These are phyloP conservation scores for Spialia ferax DNA, from an alignment of 2,888 invertebrate species.

Conservation along the genomic window DNA sequence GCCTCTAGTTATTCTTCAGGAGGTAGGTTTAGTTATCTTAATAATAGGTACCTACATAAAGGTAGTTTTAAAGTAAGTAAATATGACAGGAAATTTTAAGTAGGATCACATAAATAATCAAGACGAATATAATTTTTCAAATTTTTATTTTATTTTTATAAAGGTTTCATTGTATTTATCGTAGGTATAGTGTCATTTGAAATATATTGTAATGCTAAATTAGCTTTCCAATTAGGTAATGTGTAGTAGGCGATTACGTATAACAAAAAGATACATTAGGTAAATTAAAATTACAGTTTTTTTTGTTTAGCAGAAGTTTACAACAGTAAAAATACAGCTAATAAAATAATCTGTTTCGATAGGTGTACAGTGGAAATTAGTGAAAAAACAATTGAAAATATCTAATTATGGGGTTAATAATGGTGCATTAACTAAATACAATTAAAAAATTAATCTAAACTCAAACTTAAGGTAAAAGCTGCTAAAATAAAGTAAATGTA, in stretches of 20 bases:
- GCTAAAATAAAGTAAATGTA: slow-evolving; percentile 69
- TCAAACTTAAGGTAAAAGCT: slow-evolving; percentile 77
- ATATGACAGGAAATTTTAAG: neutral
- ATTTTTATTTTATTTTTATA: slow-evolving; percentile 77
- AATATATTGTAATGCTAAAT: slow-evolving; percentile 76
- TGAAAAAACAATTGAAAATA: slow-evolving; percentile 61
- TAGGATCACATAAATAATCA: slow-evolving; percentile 10
- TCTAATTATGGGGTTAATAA: slow-evolving; percentile 71
- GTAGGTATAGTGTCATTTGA: slow-evolving; percentile 83
- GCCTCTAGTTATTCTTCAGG: too few species aligned
- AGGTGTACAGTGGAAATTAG: slow-evolving; percentile 58
- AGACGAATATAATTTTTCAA: slow-evolving; percentile 57
- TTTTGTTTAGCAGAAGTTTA: slow-evolving; percentile 48
- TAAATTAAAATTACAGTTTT: slow-evolving; percentile 56
- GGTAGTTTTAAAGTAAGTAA: too few species aligned
- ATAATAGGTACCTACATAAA: too few species aligned
- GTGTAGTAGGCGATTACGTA: slow-evolving; percentile 84
- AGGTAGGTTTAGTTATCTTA: too few species aligned
- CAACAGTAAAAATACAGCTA: slow-evolving; percentile 51
- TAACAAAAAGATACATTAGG: slow-evolving; percentile 62
- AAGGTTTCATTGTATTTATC: slow-evolving; percentile 83
- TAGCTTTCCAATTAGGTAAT: slow-evolving; percentile 77
- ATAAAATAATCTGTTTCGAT: slow-evolving; percentile 54
- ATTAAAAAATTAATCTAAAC: slow-evolving; percentile 70
- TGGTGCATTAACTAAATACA: slow-evolving; percentile 80